Evolutionary conservation across 1,140 invertebrate species (phyloP), one percentile per base, ranked within the genome.

Genomic region (Potamilus streckersoni): DNA sequence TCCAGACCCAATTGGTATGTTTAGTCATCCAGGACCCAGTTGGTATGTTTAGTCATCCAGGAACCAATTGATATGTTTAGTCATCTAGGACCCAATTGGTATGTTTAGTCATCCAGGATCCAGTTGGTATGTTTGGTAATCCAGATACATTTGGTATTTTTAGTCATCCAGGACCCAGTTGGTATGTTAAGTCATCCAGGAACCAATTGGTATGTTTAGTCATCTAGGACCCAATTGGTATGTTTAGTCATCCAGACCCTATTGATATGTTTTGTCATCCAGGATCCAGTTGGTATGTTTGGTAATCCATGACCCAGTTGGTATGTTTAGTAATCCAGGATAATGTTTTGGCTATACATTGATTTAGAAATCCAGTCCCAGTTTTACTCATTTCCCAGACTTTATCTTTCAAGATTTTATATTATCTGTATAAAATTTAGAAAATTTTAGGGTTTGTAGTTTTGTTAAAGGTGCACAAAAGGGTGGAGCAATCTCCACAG

Each of bases 1-100:
- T 66, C 97, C 97, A 60, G 98, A 99, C 91, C 98, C 97, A 15
- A 92, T 98, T 64, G 98, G 94, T 93, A 73, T 71, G 69, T 76
- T 38, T 20, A 49, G 17, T 58, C 8, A 67, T 64, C 55, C 17
- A 31, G 27, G 27, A 16, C 23, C 23, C 23, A 23, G 23, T 23
- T 23, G 23, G 23, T 23, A 23, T 23, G 23, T 23, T 23, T 23
- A 23, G 23, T 23, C 23, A 23, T 23, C 23, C 23, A 23, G 23
- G 23, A 23, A 23, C 23, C 23, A 23, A 23, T 23, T 23, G 23
- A 2, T 23, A 23, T 23, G 23, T 23, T 23, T 23, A 23, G 23
- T 23, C 23, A 23, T 23, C 23, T 23, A 23, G 23, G 23, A 23
- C 23, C 23, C 23, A 23, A 23, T 23, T 23, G 2, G 23, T 23